These are phyloP conservation scores for Trematomus bernacchii DNA, from an alignment of 2,797 vertebrate genomes.

Conservation along the genomic window DNA sequence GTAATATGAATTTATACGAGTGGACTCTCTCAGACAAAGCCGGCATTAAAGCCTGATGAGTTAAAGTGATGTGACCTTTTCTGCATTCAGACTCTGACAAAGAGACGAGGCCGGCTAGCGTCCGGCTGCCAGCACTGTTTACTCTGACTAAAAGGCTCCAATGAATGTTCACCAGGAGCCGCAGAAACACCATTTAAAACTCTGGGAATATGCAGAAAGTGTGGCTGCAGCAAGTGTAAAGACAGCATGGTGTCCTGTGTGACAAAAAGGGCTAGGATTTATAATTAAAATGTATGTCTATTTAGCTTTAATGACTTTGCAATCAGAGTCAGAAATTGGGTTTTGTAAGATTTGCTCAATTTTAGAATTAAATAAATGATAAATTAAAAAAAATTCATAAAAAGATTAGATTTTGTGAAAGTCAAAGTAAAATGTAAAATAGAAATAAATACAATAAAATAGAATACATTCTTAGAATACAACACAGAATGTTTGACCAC, in stretches of 20 bases:
- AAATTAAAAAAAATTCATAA: too few species aligned
- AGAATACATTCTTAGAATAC: too few species aligned
- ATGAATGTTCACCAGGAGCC: slow-evolving; percentile 19
- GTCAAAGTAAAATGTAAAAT: too few species aligned
- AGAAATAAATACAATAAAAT: too few species aligned
- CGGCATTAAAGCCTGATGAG: slow-evolving; percentile 9
- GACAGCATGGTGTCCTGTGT: neutral
- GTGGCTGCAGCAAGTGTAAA: slow-evolving; percentile 2
- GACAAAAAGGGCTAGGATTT: neutral
- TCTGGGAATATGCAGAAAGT: neutral
- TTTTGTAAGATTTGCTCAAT: too few species aligned
- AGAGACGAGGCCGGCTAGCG: slow-evolving; percentile 25
- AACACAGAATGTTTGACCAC: too few species aligned
- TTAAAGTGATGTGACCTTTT: slow-evolving; percentile 20
- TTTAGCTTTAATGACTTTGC: neutral
- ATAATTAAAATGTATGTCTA: neutral
- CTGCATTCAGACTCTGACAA: slow-evolving; percentile 30
- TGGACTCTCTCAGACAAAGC: slow-evolving; percentile 4
- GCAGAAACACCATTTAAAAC: slow-evolving; percentile 1
- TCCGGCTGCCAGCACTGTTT: slow-evolving; percentile 32
- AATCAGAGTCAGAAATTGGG: too few species aligned
- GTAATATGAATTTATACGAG: slow-evolving; percentile 7
- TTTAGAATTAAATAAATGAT: too few species aligned
- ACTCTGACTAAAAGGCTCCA: slow-evolving; percentile 20
- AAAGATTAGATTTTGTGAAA: too few species aligned